These are phyloP conservation scores for Hipposideros armiger DNA, from an alignment of 2,113 vertebrate species.

Conservation along the genomic window DNA sequence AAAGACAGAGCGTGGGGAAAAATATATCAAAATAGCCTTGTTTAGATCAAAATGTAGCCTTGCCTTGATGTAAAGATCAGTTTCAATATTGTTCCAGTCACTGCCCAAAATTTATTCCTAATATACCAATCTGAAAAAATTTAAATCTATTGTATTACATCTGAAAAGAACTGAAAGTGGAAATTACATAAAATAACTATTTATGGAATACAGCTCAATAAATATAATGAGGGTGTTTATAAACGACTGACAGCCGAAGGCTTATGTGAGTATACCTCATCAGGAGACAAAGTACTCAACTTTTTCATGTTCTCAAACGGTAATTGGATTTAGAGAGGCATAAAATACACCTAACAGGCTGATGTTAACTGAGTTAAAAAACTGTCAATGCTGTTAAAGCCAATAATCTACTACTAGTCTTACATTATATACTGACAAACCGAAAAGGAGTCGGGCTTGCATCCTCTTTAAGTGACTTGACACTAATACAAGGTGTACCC, in stretches of 20 bases:
- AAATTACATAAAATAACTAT: constrained; percentile 31
- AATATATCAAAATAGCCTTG: constrained; percentile 79
- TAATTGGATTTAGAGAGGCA: constrained; percentile 11
- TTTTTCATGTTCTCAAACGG: constrained; percentile 19
- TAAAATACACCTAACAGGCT: background rate
- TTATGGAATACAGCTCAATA: constrained; percentile 25
- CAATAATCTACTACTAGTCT: background rate
- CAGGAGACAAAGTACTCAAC: background rate
- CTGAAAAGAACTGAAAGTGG: constrained; percentile 52
- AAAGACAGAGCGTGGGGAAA: constrained; percentile 83
- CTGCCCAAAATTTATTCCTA: constrained; percentile 47
- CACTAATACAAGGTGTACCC: background rate
- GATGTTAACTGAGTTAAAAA: constrained; percentile 35
- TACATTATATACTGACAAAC: background rate
- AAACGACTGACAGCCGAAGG: background rate
- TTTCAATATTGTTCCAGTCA: constrained; percentile 18
- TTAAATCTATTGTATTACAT: background rate
- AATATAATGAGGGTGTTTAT: constrained; percentile 31
- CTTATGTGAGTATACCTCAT: background rate
- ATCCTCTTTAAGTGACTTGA: constrained; percentile 3
- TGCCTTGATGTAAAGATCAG: constrained; percentile 57
- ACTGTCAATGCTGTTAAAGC: constrained; percentile 1
- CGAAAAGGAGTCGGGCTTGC: background rate
- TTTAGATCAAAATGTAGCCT: constrained; percentile 73
- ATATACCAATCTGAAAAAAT: background rate